Conservation (phyloP, 2,797 vertebrate genomes). For the Poecilia gillii region DNA sequence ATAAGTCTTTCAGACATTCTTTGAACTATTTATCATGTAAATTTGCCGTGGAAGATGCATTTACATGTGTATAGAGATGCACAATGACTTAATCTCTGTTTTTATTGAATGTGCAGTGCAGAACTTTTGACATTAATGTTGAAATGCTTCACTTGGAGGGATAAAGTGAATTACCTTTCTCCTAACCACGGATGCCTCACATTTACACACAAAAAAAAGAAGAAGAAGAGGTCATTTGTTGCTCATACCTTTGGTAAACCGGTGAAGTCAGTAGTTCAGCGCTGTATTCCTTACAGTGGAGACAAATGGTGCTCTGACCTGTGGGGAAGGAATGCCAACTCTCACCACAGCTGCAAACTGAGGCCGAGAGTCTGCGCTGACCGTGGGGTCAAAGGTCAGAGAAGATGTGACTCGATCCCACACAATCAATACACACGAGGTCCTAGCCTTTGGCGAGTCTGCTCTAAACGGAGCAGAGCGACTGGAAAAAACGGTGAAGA, state of each 20-base stretch:
- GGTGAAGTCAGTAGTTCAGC: conserved; percentile 59
- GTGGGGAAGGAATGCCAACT: conserved; percentile 74
- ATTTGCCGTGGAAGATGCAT: conserved; percentile 71
- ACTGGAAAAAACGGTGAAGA: conserved; percentile 49
- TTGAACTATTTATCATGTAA: conserved; percentile 73
- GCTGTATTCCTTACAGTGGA: conserved; percentile 70
- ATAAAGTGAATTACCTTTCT: conserved; percentile 22
- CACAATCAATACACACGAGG: conserved; percentile 68
- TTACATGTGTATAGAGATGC: conserved; percentile 54
- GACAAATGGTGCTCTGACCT: conserved; percentile 75
- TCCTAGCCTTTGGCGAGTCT: conserved; percentile 62
- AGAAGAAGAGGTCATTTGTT: conserved; percentile 21
- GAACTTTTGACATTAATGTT: conserved; percentile 34
- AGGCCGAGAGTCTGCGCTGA: conserved; percentile 58
- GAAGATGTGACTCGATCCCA: conserved; percentile 78
- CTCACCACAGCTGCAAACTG: conserved; percentile 77
- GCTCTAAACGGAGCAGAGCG: conserved; percentile 37
- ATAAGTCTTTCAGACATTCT: conserved; percentile 60
- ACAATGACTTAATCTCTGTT: conserved; percentile 50
- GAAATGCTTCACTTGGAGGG: conserved; percentile 7
- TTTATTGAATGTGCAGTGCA: conserved; percentile 12
- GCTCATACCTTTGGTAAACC: conserved; percentile 43
- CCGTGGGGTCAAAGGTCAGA: conserved; percentile 72
- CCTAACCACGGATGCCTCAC: conserved; percentile 30
- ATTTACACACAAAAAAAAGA: neutral